A percentile compares a stretch with the other conserved stretches of the same genome.
phyloP scores from a whole-genome alignment of 2,113 vertebrate species.

The Xiphophorus hellerii region DNA sequence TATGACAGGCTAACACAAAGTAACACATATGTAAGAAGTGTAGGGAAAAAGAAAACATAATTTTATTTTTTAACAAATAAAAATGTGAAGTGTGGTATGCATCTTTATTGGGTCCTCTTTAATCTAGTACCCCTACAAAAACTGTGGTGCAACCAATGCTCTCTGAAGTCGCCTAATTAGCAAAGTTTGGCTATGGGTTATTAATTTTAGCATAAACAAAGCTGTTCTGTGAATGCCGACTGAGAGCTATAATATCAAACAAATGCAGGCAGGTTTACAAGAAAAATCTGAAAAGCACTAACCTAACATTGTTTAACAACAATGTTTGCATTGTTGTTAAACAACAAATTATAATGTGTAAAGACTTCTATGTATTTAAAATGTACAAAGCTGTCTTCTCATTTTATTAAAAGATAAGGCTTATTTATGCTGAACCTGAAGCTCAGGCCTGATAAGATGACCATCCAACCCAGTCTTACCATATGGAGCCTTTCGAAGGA shows the following conservation, averaged over 20 bases:
- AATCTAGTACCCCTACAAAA: no score
- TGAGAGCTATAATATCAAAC: neutral
- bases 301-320: neutral
- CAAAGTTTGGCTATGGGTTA: no score
- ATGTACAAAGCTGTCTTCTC: neutral
- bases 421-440: constrained; percentile 3
- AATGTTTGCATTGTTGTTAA: no score
- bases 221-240: neutral
- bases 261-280: neutral
- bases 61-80: no score
- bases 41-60: no score
- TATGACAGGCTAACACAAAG: no score
- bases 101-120: no score
- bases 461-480: constrained; percentile 19
- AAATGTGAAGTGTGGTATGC: no score
- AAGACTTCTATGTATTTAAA: neutral
- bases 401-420: constrained; percentile 3
- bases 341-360: neutral
- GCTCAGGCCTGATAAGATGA: constrained; percentile 1
- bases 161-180: no score
- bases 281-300: constrained; percentile 16
- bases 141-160: no score
- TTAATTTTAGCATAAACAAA: no score
- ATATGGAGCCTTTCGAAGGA: constrained; percentile 13
- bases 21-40: no score